phyloP scores from a whole-genome alignment of 2,888 invertebrate species.

The Ethmia dodecea region DNA sequence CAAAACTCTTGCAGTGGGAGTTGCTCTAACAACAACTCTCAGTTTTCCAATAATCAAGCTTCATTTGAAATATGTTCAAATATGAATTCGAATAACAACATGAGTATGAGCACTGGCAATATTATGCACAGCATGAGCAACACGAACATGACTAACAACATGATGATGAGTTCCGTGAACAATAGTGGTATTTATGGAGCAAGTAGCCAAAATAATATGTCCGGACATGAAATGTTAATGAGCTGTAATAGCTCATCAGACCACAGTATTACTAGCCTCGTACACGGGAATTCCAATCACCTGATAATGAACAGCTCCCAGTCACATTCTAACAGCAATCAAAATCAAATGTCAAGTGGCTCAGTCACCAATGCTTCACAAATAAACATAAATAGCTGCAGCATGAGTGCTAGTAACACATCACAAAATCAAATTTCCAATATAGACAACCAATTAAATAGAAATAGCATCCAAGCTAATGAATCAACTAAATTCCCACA shows the following conservation, averaged over 20 bases:
- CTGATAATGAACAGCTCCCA: constrained; percentile 65
- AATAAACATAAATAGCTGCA: constrained; percentile 65
- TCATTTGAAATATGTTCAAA: constrained; percentile 63
- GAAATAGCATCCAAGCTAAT: constrained; percentile 47
- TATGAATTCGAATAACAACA: constrained; percentile 48
- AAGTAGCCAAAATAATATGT: constrained; percentile 46
- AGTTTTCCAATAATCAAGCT: constrained; percentile 53
- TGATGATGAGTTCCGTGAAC: constrained; percentile 51
- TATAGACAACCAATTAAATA: constrained; percentile 54
- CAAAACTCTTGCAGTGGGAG: constrained; percentile 65
- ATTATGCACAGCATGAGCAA: constrained; percentile 64
- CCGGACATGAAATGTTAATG: constrained; percentile 63
- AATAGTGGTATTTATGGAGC: constrained; percentile 52
- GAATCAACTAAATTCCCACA: constrained; percentile 58
- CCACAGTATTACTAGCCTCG: constrained; percentile 53
- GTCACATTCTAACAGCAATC: constrained; percentile 44
- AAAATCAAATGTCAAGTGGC: constrained; percentile 50
- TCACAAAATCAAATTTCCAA: constrained; percentile 48
- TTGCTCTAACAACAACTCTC: constrained; percentile 54
- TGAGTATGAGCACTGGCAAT: constrained; percentile 52
- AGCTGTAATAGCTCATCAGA: constrained; percentile 59
- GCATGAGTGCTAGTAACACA: constrained; percentile 48
- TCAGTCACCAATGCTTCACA: constrained; percentile 51
- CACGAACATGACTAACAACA: constrained; percentile 54
- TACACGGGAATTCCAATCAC: constrained; percentile 51